These are phyloP conservation scores for Hartigia nigra DNA, from an alignment of 2,888 invertebrate species.

Conservation along the genomic window DNA sequence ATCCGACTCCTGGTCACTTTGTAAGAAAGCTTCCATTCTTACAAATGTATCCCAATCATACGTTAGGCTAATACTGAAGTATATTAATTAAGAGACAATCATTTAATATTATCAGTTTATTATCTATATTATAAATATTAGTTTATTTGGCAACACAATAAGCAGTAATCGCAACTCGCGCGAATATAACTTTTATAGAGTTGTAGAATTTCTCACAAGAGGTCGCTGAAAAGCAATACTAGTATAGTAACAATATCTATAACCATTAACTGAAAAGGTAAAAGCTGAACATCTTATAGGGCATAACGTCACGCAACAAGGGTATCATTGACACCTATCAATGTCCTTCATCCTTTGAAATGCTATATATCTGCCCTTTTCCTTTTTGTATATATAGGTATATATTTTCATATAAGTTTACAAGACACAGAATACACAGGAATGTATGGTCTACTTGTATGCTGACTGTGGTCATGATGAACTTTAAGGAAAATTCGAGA, in stretches of 20 bases:
- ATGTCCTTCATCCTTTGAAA: no score
- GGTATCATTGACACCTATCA: no score
- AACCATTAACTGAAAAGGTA: no score
- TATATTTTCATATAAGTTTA: no score
- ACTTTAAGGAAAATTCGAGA: constrained; percentile 43
- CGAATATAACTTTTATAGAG: background rate
- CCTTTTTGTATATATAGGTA: no score
- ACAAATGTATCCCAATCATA: background rate
- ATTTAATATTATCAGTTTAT: background rate
- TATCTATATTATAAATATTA: no score
- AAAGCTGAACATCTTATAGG: no score
- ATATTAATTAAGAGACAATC: background rate
- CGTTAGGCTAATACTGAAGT: background rate
- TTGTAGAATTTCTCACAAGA: background rate
- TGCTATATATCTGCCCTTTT: no score
- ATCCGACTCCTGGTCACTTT: background rate
- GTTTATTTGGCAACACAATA: background rate
- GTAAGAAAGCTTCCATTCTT: background rate
- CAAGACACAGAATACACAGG: no score
- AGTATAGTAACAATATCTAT: background rate
- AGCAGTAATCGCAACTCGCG: background rate
- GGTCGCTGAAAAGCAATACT: background rate
- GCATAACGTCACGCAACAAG: no score
- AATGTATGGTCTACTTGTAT: no score
- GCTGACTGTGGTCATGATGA: no score